Evolutionary conservation across 30 jellyfish, hydroid and myxozoan genomes (phyloP).

Genomic region (Euphysa ruthae): DNA sequence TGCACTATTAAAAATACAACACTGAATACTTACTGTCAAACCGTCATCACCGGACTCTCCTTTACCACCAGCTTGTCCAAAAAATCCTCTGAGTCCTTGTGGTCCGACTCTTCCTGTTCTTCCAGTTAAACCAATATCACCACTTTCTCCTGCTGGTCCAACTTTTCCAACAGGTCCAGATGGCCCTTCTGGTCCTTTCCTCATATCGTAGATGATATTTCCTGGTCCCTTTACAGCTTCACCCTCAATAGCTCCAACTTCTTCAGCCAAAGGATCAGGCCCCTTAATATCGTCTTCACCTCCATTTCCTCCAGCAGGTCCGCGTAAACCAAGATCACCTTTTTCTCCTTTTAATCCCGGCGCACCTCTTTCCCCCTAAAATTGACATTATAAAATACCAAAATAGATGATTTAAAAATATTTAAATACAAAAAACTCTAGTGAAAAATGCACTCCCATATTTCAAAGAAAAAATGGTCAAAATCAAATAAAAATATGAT

Average conservation of each 20-base stretch:
- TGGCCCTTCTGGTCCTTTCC: constrained; percentile 72
- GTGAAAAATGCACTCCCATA: no score
- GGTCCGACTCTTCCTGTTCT: constrained; percentile 71
- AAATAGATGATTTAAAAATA: not conserved
- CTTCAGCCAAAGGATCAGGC: constrained; percentile 85
- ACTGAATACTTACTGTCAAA: constrained; percentile 25
- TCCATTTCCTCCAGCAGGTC: constrained; percentile 82
- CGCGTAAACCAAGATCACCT: constrained; percentile 71
- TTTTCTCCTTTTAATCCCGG: constrained; percentile 54
- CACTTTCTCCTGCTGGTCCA: constrained; percentile 86
- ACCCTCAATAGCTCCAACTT: constrained; percentile 77
- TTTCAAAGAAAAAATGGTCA: no score
- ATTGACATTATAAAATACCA: not conserved
- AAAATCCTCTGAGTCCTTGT: constrained; percentile 61
- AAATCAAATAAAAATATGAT: no score
- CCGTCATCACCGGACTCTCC: constrained; percentile 79
- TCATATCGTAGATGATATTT: not conserved
- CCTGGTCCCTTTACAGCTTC: constrained; percentile 68
- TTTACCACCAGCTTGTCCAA: constrained; percentile 72
- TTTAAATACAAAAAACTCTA: not conserved
- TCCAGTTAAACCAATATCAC: constrained; percentile 75
- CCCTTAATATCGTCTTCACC: constrained; percentile 61
- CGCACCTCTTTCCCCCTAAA: constrained; percentile 70
- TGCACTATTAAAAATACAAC: no score
- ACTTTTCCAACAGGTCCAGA: constrained; percentile 87